Conservation (phyloP, 2,888 invertebrate genomes). For the Melinopterus prodromus region DNA sequence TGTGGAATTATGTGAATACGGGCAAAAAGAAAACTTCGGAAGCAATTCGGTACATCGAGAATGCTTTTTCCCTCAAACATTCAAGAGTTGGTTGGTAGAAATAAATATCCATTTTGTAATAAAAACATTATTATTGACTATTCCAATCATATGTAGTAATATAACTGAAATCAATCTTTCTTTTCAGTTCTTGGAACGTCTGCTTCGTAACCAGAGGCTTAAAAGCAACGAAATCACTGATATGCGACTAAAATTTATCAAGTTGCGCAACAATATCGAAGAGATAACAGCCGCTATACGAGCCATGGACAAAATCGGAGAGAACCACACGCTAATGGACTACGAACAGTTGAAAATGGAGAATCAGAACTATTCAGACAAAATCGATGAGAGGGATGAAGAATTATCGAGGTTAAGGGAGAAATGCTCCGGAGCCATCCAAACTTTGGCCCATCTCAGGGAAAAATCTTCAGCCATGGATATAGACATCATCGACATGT, state of each 20-base stretch:
- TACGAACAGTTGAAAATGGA: constrained; percentile 67
- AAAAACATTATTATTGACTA: too few relatives aligned
- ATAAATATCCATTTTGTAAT: too few relatives aligned
- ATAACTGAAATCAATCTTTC: too few relatives aligned
- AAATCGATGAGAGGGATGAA: constrained; percentile 66
- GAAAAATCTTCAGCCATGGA: constrained; percentile 62
- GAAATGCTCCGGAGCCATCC: constrained; percentile 62
- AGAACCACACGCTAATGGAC: constrained; percentile 63
- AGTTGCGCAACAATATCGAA: constrained; percentile 51
- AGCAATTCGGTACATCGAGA: too few relatives aligned
- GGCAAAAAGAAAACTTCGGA: too few relatives aligned
- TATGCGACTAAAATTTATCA: constrained; percentile 53
- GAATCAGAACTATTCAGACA: constrained; percentile 64
- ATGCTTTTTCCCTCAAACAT: too few relatives aligned
- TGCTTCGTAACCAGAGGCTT: constrained; percentile 49
- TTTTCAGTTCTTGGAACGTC: constrained; percentile 47
- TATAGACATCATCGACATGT: constrained; percentile 51
- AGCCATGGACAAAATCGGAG: constrained; percentile 61
- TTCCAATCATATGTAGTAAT: too few relatives aligned
- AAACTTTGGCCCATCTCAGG: constrained; percentile 63
- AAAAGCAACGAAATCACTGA: constrained; percentile 50
- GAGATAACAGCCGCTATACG: constrained; percentile 52
- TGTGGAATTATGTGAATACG: too few relatives aligned
- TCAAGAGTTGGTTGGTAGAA: too few relatives aligned
- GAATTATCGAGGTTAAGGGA: constrained; percentile 61